phyloP scores from a whole-genome alignment of 1,140 invertebrate species.

The Littorina saxatilis region DNA sequence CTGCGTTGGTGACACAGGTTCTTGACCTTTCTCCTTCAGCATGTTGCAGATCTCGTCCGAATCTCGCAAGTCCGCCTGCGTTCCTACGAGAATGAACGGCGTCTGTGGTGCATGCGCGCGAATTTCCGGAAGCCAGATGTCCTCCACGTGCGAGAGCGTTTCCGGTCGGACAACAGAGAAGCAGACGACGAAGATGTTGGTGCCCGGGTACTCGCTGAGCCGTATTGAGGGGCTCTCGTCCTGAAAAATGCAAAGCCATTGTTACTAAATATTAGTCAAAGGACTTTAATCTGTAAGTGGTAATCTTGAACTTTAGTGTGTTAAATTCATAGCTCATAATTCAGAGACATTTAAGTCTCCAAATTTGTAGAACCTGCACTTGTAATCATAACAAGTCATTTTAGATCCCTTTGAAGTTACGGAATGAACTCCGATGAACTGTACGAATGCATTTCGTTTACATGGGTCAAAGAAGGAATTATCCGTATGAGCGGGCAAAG shows the following conservation, averaged over 20 bases:
- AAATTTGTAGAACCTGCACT: too few relatives aligned
- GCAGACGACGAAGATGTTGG: slow-evolving; percentile 67
- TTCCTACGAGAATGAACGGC: slow-evolving; percentile 64
- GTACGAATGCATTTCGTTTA: too few relatives aligned
- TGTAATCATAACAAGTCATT: too few relatives aligned
- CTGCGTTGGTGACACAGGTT: slow-evolving; percentile 45
- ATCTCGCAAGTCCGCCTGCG: slow-evolving; percentile 62
- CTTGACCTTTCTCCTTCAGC: slow-evolving; percentile 39
- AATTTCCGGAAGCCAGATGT: slow-evolving; percentile 64
- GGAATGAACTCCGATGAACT: too few relatives aligned
- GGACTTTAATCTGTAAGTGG: too few relatives aligned
- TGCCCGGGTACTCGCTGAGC: slow-evolving; percentile 47
- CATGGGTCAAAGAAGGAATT: too few relatives aligned
- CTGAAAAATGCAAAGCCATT: slow-evolving; percentile 36
- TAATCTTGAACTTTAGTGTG: too few relatives aligned
- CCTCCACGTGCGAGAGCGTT: slow-evolving; percentile 60
- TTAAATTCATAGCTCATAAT: too few relatives aligned
- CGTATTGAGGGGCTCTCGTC: slow-evolving; percentile 44
- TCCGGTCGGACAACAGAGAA: slow-evolving; percentile 62
- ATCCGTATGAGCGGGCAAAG: too few relatives aligned
- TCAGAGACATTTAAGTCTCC: too few relatives aligned
- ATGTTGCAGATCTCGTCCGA: slow-evolving; percentile 39
- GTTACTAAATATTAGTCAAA: too few relatives aligned
- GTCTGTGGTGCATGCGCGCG: slow-evolving; percentile 47
- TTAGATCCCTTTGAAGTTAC: too few relatives aligned